Base-by-base conservation (phyloP, 2,888 invertebrate species). In the Eristalinus sepulchralis region DNA sequence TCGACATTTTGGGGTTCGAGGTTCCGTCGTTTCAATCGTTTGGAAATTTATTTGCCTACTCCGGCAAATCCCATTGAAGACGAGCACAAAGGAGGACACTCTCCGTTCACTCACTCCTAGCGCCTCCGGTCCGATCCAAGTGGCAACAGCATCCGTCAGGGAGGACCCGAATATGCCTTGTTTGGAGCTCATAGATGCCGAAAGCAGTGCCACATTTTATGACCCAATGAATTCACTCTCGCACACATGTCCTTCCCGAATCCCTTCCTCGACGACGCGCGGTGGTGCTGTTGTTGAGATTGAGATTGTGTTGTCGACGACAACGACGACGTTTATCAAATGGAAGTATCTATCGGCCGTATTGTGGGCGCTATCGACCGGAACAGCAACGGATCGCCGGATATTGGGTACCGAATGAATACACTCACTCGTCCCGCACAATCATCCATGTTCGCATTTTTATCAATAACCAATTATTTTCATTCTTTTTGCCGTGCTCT, bases 391-490 rank as follows among this genome's bases (percentile, higher is more conserved):
- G 82, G 78, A 82, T 78, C 85, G 85, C 85, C 85, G 85, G 85
- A 86, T 86, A 86, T 86, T 86, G 78, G 82, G 82, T 82, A 82
- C 85, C 68, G 76, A 78, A 60, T 82, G 78, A 82, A 78, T 75
- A 75, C 71, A 63, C 63, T 77, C 71, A 27, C 33, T 77, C 62
- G 60, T 64, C 47, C 27, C 39, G 31, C 67, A 72, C 67, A 73
- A 81, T 81, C 68, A 81, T 81, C 68, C 76, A 82, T 86, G 82
- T 66, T 82, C 70, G 70, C 70, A 82, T 78, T 86, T 86, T 86
- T 86, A 82, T 86, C 85, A 86, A 86, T 86, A 86, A 82, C 82
- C 85, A 86, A 86, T 86, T 86, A 86, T 86, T 82, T 79, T 83
- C 39, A 6, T 67, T 83, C 60, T 72, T 83, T 63, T 73, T 67